These are phyloP conservation scores for Phortica variegata DNA, from an alignment of 1,140 invertebrate genomes.

Conservation along the genomic window DNA sequence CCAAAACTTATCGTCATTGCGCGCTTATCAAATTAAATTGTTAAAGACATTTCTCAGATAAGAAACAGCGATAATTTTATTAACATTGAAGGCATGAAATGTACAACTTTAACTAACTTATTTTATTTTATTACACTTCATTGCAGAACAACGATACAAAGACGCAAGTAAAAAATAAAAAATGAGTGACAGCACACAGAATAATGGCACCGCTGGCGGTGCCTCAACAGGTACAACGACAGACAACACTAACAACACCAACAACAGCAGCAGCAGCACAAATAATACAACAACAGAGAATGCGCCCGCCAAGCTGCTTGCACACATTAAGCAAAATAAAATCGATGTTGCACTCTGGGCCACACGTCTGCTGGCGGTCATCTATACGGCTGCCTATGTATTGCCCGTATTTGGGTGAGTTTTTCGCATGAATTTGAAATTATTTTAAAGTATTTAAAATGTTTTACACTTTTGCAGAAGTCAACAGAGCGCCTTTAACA, in stretches of 20 bases:
- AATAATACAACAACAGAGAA: slow-evolving; percentile 31
- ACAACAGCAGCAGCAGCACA: slow-evolving; percentile 20
- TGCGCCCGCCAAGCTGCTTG: slow-evolving; percentile 66
- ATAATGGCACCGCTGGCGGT: too few species aligned
- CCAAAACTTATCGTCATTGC: too few species aligned
- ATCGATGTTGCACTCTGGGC: slow-evolving; percentile 82
- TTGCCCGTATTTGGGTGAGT: slow-evolving; percentile 84
- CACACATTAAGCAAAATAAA: slow-evolving; percentile 77
- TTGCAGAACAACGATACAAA: slow-evolving; percentile 1
- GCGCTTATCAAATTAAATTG: too few species aligned
- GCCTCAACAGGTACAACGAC: too few species aligned
- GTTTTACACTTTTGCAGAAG: slow-evolving; percentile 63
- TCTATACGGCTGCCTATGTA: slow-evolving; percentile 82
- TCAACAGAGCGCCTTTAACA: slow-evolving; percentile 83
- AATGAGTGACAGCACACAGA: slow-evolving; percentile 18
- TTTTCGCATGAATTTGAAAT: neutral
- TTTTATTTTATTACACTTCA: slow-evolving; percentile 1
- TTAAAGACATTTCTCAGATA: too few species aligned
- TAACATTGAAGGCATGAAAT: too few species aligned
- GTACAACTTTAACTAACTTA: too few species aligned
- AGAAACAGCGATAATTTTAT: too few species aligned
- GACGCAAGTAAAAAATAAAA: slow-evolving; percentile 5
- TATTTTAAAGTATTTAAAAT: neutral
- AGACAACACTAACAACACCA: slow-evolving; percentile 21
- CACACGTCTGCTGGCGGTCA: slow-evolving; percentile 76